A percentile compares a stretch with the other conserved stretches of the same genome.
These are phyloP conservation scores for Remorina albescens DNA, from an alignment of 2,797 vertebrate genomes.

Conservation along the genomic window DNA sequence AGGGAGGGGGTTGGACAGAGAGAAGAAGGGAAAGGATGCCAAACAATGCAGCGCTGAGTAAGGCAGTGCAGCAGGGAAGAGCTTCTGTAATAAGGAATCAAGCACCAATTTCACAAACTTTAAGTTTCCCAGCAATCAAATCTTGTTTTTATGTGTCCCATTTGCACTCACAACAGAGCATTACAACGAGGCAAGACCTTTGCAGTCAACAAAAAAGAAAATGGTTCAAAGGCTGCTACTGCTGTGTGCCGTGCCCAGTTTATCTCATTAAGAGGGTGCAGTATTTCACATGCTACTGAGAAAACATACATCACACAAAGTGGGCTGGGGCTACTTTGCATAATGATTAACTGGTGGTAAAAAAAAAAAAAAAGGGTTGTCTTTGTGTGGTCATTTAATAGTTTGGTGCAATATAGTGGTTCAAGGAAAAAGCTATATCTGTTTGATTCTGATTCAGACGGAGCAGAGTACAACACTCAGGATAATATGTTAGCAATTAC, in stretches of 20 bases:
- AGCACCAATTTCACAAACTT: constrained; percentile 13
- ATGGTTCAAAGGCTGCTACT: neutral
- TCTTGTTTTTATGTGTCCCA: neutral
- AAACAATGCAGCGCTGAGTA: constrained; percentile 52
- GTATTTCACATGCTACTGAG: constrained; percentile 53
- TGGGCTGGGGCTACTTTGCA: neutral
- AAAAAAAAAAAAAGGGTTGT: neutral
- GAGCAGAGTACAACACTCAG: neutral
- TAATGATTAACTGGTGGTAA: neutral
- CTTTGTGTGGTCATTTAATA: constrained; percentile 14
- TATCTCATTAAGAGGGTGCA: neutral
- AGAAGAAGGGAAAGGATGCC: constrained; percentile 35
- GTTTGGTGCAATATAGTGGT: constrained; percentile 4
- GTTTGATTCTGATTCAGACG: constrained; percentile 18
- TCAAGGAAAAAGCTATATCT: constrained; percentile 13
- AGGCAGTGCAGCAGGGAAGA: constrained; percentile 40
- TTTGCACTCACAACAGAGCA: constrained; percentile 1
- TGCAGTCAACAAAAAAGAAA: neutral
- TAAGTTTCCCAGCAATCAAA: constrained; percentile 19
- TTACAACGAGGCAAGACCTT: neutral
- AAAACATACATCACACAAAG: constrained; percentile 18
- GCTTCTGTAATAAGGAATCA: constrained; percentile 29
- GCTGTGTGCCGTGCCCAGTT: neutral
- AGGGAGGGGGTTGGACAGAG: neutral
- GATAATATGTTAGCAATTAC: neutral